phyloP scores from a whole-genome alignment of 2,888 invertebrate species.

The Glyphotaelius pellucidus region DNA sequence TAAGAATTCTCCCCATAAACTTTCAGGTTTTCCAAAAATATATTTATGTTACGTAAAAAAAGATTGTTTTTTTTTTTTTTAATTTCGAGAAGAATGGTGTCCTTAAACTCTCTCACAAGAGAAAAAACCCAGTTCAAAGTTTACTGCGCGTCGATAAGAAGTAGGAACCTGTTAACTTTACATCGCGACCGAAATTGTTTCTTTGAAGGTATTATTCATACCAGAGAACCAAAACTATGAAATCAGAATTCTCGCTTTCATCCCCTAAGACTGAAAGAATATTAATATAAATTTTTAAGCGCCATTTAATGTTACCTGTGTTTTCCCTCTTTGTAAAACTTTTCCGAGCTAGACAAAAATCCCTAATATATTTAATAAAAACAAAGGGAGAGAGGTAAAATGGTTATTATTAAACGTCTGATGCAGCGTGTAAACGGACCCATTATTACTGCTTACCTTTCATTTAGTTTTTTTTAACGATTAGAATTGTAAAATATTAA shows the following conservation, averaged over 20 bases:
- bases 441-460: not conserved
- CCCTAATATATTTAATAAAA: not conserved
- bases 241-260: not conserved
- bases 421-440: not conserved
- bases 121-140: not conserved
- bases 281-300: not conserved
- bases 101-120: not conserved
- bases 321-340: not conserved
- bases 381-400: not conserved
- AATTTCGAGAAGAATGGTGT: not conserved
- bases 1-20: too few relatives aligned
- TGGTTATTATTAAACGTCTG: not conserved
- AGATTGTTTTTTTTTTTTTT: too few relatives aligned
- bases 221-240: not conserved
- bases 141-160: not conserved
- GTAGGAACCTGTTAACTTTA: not conserved
- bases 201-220: not conserved
- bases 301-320: not conserved
- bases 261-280: not conserved
- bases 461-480: not conserved
- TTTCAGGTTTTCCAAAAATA: too few relatives aligned
- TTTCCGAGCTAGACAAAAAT: not conserved
- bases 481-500: not conserved
- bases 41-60: too few relatives aligned
- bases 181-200: not conserved